A percentile compares a stretch with the other conserved stretches of the same genome.
Evolutionary conservation across 1,140 invertebrate genomes (phyloP).

Genomic region (Goniozus legneri): DNA sequence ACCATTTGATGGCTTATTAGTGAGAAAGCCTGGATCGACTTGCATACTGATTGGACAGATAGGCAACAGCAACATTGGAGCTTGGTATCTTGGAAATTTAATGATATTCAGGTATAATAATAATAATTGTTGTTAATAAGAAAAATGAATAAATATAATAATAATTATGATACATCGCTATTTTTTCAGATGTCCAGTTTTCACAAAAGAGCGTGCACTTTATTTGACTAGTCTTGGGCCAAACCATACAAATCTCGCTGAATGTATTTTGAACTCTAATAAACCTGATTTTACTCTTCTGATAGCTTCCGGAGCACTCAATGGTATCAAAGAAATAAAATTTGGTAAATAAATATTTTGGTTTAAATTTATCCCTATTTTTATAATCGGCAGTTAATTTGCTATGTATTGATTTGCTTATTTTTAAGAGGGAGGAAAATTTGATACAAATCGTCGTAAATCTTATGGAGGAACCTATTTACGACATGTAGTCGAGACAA

Average conservation of each 20-base stretch:
- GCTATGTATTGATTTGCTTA: not conserved
- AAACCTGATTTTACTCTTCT: conserved; percentile 52
- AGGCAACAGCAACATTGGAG: conserved; percentile 39
- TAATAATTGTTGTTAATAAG: too few species aligned
- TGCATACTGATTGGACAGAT: conserved; percentile 55
- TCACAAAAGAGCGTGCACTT: conserved; percentile 51
- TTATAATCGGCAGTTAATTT: not conserved
- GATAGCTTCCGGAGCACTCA: conserved; percentile 47
- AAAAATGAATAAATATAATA: conserved; percentile 4
- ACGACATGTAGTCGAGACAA: conserved; percentile 38
- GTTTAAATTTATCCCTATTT: conserved; percentile 1
- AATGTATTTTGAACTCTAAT: conserved; percentile 49
- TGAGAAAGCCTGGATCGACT: conserved; percentile 52
- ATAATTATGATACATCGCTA: conserved; percentile 1
- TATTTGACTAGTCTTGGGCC: conserved; percentile 55
- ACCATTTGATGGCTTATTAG: conserved; percentile 52
- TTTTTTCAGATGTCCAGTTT: conserved; percentile 47
- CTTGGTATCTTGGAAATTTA: conserved; percentile 56
- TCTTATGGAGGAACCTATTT: conserved; percentile 45
- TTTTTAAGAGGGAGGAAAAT: conserved; percentile 38
- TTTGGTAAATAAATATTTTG: conserved; percentile 27
- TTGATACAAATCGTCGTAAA: conserved; percentile 39
- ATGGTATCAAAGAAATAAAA: conserved; percentile 43
- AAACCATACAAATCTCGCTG: conserved; percentile 54
- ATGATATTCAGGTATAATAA: conserved; percentile 53